These are phyloP conservation scores for Nymphalis polychloros DNA, from an alignment of 2,888 invertebrate genomes.

Conservation along the genomic window DNA sequence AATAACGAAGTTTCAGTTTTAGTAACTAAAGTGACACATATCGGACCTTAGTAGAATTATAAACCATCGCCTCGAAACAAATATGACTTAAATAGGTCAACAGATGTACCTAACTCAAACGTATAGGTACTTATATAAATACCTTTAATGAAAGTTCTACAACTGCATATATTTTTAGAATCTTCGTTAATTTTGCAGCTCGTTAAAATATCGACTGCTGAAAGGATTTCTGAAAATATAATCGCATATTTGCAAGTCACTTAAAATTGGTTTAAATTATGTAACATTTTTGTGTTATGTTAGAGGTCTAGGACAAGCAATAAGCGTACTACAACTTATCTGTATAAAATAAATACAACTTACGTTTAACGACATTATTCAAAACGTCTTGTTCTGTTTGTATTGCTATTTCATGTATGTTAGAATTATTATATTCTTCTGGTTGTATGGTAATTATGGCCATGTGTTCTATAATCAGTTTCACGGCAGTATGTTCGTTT, in stretches of 20 bases:
- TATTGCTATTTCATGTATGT: slow-evolving; percentile 2
- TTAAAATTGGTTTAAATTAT: background rate
- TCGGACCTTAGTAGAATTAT: too few relatives aligned
- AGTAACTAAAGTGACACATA: too few relatives aligned
- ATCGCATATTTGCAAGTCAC: background rate
- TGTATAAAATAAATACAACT: background rate
- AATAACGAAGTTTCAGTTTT: too few relatives aligned
- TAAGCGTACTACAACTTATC: too few relatives aligned
- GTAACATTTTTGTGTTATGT: too few relatives aligned
- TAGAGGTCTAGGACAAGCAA: too few relatives aligned
- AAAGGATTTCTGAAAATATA: slow-evolving; percentile 1
- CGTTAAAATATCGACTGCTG: background rate
- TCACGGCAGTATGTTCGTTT: slow-evolving; percentile 1
- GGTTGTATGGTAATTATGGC: slow-evolving; percentile 28
- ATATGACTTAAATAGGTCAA: too few relatives aligned
- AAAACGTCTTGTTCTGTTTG: slow-evolving; percentile 15
- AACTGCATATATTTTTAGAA: background rate
- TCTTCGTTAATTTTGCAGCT: background rate
- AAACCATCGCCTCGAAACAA: too few relatives aligned
- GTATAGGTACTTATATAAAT: background rate
- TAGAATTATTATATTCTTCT: slow-evolving; percentile 4
- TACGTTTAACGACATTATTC: background rate
- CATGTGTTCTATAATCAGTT: slow-evolving; percentile 19
- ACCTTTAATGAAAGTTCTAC: background rate
- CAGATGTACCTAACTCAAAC: too few relatives aligned